Evolutionary conservation across 2,888 invertebrate genomes (phyloP), one percentile per base, ranked within the genome.

Genomic region (Cylindroiulus punctatus): DNA sequence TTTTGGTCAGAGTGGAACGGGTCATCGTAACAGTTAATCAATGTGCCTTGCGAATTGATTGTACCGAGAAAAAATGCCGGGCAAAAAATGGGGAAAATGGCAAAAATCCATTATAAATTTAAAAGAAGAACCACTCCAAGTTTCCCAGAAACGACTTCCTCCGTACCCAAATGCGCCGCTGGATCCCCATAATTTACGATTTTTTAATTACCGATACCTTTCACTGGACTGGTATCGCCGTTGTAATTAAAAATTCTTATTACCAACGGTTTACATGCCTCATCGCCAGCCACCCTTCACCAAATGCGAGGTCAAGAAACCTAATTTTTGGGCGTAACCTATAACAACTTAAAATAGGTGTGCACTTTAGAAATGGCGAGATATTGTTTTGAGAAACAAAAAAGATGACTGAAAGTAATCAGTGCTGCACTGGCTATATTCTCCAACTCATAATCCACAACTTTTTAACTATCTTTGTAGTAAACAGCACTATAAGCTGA

Each of bases 1-100:
- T 76, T 76, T 76, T 76, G 76, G 76, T 76, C 30, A 30, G 76
- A 76, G 76, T 30, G 76, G 76, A 76, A 76, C 76, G 76, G 76
- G 76, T 76, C 76, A 76, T 76, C 76, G 76, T 76, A 76, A 76
- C 76, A 76, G 76, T 76, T 76, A 76, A 76, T 76, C 76, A 76
- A 30, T 76, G 76, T 76, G 14, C 76, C 22, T 26, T 30, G 76
- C 30, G 76, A 76, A 76, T 30, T 76, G 76, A 76, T 76, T 30
- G 76, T 65, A 76, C 76, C 76, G 76, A 76, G 30, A 76, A 76
- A 76, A 76, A 76, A 14, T 10, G 30, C 14, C 8, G 44, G 44
- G 1, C 4, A 44, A 44, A 12, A 30, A 76, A 14, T 12, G 30
- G 12, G 14, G 14, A 30, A 76, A 76, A 76, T 76, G 76, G 76